Base-by-base conservation (phyloP, 1,140 invertebrate genomes). In the Brachionus calyciflorus region DNA sequence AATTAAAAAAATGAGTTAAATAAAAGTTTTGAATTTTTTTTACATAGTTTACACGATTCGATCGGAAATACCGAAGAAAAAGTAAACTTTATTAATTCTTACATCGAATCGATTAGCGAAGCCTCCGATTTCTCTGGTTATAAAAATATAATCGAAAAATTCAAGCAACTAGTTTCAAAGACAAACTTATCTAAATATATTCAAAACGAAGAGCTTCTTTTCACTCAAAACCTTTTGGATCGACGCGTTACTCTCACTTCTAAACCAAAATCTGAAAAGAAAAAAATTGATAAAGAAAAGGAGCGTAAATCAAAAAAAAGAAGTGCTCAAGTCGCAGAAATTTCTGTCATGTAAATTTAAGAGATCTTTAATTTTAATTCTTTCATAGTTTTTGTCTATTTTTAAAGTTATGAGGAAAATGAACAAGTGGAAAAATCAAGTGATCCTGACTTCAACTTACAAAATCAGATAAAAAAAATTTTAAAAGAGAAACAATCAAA, bases 261-360 rank as follows among this genome's bases (percentile, higher is more conserved):
- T 1, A 65, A 65, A 44, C 9, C 21, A 37, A 65, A 65, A 44
- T 30, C n/a, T 19, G 41, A 65, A 3, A 3, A 19, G 7, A 10
- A 33, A 33, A 63, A 33, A 5, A 4, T 46, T 3, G 60, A 65
- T 9, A 19, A 33, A 21, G 30, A n/a, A 40, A 37, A 33, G 37
- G 51, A 53, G 12, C 2, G 26, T 6, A 60, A 33, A 60, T 44
- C 37, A 26, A 65, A 44, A 65, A 65, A 65, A 44, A 65, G 60
- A 65, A 65, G 60, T 65, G 60, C 37, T 19, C 60, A 65, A 65
- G 17, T 63, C 17, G 57, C 57, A 10, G 60, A 65, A 44, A 65
- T 65, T 24, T 65, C 60, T 12, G 40, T 44, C 10, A 65, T 65
- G 60, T 65, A 41, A 65, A 21, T 21, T 12, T 21, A 7, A 7